phyloP scores from a whole-genome alignment of 2,888 invertebrate species.

The Alviniconcha strummeri region DNA sequence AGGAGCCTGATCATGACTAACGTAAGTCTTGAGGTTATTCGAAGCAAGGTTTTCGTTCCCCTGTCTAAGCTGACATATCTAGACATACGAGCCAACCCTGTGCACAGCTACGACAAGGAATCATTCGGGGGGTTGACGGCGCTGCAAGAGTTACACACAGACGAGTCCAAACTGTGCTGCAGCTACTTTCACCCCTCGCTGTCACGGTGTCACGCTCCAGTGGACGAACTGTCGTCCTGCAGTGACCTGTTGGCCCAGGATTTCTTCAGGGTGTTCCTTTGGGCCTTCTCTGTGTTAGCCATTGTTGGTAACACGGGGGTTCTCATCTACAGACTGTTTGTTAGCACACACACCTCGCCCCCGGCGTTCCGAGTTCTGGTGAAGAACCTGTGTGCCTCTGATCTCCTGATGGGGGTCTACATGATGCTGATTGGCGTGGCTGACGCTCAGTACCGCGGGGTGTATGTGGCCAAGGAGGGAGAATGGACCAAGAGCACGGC shows the following conservation, averaged over 20 bases:
- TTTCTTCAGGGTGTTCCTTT: constrained; percentile 28
- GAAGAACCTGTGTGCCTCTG: constrained; percentile 32
- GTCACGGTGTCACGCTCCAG: constrained; percentile 25
- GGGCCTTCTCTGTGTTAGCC: constrained; percentile 2
- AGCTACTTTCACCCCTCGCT: constrained; percentile 2
- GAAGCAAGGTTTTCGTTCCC: not conserved
- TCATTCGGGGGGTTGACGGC: constrained; percentile 6
- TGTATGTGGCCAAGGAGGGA: constrained; percentile 50
- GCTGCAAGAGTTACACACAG: constrained; percentile 17
- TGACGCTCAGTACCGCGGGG: constrained; percentile 48
- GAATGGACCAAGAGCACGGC: constrained; percentile 48
- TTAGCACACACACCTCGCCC: not conserved
- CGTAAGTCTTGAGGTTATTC: not conserved
- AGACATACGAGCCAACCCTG: constrained; percentile 5
- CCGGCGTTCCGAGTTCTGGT: constrained; percentile 31
- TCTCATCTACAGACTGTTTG: constrained; percentile 15
- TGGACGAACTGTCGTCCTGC: constrained; percentile 35
- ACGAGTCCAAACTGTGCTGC: constrained; percentile 33
- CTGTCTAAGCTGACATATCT: not conserved
- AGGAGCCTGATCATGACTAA: constrained; percentile 6
- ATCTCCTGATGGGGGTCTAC: constrained; percentile 52
- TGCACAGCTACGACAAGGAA: not conserved
- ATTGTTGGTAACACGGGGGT: constrained; percentile 25
- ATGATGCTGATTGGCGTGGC: constrained; percentile 49
- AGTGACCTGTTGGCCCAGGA: constrained; percentile 16